phyloP scores from a whole-genome alignment of 2,797 vertebrate species.

The Tolypeutes matacus region DNA sequence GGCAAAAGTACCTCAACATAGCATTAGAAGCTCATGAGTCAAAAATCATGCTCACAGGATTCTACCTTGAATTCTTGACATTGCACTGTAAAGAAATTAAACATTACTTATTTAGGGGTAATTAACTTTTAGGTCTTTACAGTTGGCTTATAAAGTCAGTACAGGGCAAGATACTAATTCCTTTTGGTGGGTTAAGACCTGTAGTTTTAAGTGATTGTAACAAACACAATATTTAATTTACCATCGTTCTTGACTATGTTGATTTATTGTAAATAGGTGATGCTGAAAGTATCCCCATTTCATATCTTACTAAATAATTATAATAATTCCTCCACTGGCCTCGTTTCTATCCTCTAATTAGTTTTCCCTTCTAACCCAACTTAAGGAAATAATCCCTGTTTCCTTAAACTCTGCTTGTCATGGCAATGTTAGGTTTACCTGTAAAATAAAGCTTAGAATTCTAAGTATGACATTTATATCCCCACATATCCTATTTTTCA shows the following conservation, averaged over 20 bases:
- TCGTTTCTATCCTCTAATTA: neutral
- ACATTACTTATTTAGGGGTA: neutral
- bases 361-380: neutral
- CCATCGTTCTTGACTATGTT: neutral
- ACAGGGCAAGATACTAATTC: neutral
- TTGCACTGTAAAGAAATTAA: neutral
- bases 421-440: neutral
- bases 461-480: neutral
- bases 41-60: neutral
- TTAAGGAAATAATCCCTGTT: neutral
- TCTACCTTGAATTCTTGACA: neutral
- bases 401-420: neutral
- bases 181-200: neutral
- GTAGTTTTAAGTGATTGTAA: neutral
- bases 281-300: neutral
- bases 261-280: neutral
- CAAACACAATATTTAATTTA: neutral
- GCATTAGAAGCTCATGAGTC: neutral
- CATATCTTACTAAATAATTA: neutral
- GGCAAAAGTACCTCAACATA: neutral
- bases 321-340: neutral
- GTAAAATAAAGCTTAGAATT: neutral
- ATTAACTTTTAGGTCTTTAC: constrained; percentile 31
- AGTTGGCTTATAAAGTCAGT: neutral
- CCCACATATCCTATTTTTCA: neutral